Base-by-base conservation (phyloP, 2,797 vertebrate genomes). In the Amazona ochrocephala region DNA sequence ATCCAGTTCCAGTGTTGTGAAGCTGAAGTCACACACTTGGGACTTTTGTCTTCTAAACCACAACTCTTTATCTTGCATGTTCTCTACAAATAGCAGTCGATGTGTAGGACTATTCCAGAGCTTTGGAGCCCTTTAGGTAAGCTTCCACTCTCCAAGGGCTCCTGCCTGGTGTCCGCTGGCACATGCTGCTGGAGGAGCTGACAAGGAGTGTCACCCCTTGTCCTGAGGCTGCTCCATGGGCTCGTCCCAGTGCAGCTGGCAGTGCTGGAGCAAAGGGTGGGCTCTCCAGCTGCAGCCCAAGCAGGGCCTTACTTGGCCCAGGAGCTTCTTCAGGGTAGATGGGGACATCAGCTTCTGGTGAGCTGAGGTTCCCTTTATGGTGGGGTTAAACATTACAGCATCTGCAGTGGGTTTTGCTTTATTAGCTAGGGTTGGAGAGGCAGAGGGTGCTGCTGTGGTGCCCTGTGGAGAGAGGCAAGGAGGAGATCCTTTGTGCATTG, bases 331-430 rank as follows among this genome's bases (percentile, higher is more conserved):
- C 7, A 8, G 72, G 37, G 23, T 13, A 11, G 30, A 24, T 1
- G 5, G 27, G 32, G 53, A 24, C 3, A 0, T 18, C 30, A 29
- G 2, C 20, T 60, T 39, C 34, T 47, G 7, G 0, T 13, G 17
- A 51, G 20, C 65, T n/a, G 62, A 58, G 37, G 42, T 7, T 67
- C 27, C 44, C 1, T 0, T 39, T 27, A 2, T 4, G 32, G 50
- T 5, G 13, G 56, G 20, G 37, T 56, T 75, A 48, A 67, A 85
- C 29, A n/a, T 26, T 29, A 19, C 17, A 44, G 42, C 65, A 85
- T 83, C 44, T 95, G 87, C 79, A 83, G 23, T 42, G n/a, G 48
- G 67, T 89, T 87, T 93, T 70, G 84, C 26, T 23, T 67, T 77
- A 93, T 79, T 51, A 85, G 78, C 75, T 80, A 45, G 37, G 10